Conservation (phyloP, 2,113 vertebrate species). For the Corythornis cristatus region DNA sequence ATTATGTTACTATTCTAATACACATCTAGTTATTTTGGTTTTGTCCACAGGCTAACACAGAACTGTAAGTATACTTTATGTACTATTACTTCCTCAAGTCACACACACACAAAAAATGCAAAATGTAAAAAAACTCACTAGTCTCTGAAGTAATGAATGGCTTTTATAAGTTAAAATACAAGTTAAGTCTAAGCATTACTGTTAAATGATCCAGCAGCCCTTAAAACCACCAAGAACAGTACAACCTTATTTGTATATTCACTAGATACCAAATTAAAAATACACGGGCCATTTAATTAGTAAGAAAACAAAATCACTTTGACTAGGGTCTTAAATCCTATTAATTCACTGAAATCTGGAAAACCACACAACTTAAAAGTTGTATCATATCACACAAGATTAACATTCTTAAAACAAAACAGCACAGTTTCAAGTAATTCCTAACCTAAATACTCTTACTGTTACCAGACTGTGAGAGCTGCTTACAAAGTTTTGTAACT, state of each 20-base stretch:
- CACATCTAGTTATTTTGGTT: not conserved
- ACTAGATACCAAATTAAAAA: not conserved
- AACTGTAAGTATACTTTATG: not conserved
- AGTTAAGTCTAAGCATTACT: not conserved
- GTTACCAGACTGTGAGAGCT: not conserved
- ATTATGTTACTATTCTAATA: not conserved
- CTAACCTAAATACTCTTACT: not conserved
- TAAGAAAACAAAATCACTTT: not conserved
- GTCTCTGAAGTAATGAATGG: not conserved
- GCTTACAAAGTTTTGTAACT: not conserved
- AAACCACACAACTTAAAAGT: not conserved
- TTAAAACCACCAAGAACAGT: not conserved
- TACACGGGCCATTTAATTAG: not conserved
- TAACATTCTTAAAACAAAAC: not conserved
- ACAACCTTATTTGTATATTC: not conserved
- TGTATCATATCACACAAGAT: not conserved
- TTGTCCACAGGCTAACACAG: not conserved
- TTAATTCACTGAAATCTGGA: not conserved
- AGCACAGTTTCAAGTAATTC: not conserved
- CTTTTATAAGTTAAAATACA: constrained; percentile 1
- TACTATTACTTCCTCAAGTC: not conserved
- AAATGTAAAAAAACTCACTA: not conserved
- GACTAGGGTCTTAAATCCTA: not conserved
- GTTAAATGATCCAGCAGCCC: not conserved
- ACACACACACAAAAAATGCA: not conserved